Base-by-base conservation (phyloP, 30 jellyfish, hydroid and myxozoan genomes). In the Aurelia aurita complex sp. Pacific region DNA sequence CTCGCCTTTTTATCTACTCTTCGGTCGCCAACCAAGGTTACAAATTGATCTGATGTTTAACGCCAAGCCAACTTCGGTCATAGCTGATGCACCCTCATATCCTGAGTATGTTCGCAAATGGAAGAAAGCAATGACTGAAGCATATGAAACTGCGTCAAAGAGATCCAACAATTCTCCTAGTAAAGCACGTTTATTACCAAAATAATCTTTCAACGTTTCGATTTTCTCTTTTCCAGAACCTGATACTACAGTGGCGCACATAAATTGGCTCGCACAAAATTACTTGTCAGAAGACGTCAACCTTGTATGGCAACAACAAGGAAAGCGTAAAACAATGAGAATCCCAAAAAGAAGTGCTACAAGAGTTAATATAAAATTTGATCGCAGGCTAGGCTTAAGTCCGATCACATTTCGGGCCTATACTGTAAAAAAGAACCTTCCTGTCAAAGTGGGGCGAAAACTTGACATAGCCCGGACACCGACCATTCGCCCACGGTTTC, bases 231-330 rank as follows among this genome's bases (percentile, higher is more conserved):
- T 84, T 65, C 11, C 76, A 84, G 93, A 84, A 52, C 87, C 93
- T 36, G 76, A 84, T 12, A 57, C 79, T 7, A 66, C 19, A 13
- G 40, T 34, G 3, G 87, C 88, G 11, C 51, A 9, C 76, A 73
- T 84, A 38, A 84, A 73, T 72, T 64, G 50, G 14, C 54, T 6
- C 9, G 52, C 72, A 9, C 55, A 64, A 18, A 84, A 84, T 77
- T 23, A 36, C 5, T 5, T 84, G 76, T 23, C 46, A 32, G 69
- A 65, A 50, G 61, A 73, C 55, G 78, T 84, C 32, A 18, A 74
- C 42, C 74, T 84, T 19, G 52, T 33, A 13, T 84, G 93, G 93
- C 93, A 84, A 64, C 87, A 73, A 23, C 77, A 73, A 18, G 93
- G 93, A 29, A 63, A n/a, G 65, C 85, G 87, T 29, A n/a, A 84